These are phyloP conservation scores for Eulithis testata DNA, from an alignment of 2,888 invertebrate species.

Conservation along the genomic window DNA sequence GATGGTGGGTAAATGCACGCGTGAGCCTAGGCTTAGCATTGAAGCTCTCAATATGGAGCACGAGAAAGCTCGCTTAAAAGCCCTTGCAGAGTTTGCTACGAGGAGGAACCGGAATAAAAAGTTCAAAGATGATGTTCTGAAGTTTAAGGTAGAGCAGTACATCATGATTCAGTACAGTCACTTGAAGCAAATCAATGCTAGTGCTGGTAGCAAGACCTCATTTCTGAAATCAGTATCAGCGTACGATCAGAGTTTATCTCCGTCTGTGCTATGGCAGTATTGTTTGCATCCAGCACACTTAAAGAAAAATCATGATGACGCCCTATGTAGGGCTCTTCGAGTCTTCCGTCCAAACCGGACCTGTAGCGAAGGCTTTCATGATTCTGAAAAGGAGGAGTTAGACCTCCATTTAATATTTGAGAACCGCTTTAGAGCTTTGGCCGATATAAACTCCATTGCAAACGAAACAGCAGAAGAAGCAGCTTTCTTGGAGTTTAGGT, in stretches of 20 bases:
- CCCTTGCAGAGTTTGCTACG: background rate
- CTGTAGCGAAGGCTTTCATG: slow-evolving; percentile 9
- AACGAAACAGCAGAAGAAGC: slow-evolving; percentile 7
- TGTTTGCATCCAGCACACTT: slow-evolving; percentile 11
- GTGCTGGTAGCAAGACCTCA: background rate
- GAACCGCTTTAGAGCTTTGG: slow-evolving; percentile 10
- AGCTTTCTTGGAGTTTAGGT: slow-evolving; percentile 7
- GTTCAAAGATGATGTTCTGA: slow-evolving; percentile 2
- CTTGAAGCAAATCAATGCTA: slow-evolving; percentile 10
- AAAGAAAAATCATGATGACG: slow-evolving; percentile 15
- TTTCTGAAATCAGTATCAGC: background rate
- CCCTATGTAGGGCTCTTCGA: slow-evolving; percentile 11
- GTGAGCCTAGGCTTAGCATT: background rate
- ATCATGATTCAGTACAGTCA: slow-evolving; percentile 17
- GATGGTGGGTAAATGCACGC: slow-evolving; percentile 11
- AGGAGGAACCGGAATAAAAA: slow-evolving; percentile 6
- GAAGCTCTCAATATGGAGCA: slow-evolving; percentile 12
- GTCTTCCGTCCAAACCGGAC: slow-evolving; percentile 3
- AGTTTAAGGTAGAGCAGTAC: slow-evolving; percentile 11
- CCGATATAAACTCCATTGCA: slow-evolving; percentile 9
- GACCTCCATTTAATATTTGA: slow-evolving; percentile 8
- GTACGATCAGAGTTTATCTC: slow-evolving; percentile 8
- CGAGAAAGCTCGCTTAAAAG: slow-evolving; percentile 7
- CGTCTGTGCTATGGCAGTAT: slow-evolving; percentile 10
- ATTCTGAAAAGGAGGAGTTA: slow-evolving; percentile 6